Evolutionary conservation across 1,140 invertebrate species (phyloP), one percentile per base, ranked within the genome.

Genomic region (Pseudachorutes palmiensis): DNA sequence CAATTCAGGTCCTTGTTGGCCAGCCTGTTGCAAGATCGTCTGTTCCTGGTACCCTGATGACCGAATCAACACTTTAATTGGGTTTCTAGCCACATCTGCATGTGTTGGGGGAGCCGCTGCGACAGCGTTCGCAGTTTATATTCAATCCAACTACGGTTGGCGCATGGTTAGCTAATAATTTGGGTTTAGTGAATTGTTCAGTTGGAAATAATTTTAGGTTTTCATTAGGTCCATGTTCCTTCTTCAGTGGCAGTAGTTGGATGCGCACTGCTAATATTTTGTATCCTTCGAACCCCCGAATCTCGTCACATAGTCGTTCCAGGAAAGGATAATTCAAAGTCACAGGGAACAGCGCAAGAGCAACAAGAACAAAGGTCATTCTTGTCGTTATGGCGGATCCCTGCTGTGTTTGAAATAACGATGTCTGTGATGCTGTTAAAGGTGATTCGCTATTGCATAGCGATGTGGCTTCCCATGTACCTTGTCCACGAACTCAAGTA

Each of bases 391-490:
- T 77, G 76, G 77, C 62, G 63, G 32, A 74, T 79, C 32, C 76
- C 76, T 19, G 77, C 78, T 72, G 76, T 83, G 26, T 73, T 78
- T n/a, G 81, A 83, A 70, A 76, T 82, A 26, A 77, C 82, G 19
- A 59, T 81, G 28, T 77, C 78, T 28, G 78, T 83, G 59, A 78
- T 83, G 64, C 82, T 80, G 70, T 72, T 83, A 1, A 83, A 83
- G 73, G 73, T 81, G 36, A 81, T 83, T 2, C 78, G 82, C 22
- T 83, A 83, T 72, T 78, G 78, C 67, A 80, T 83, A 76, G 81
- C 81, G 72, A 81, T 82, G 77, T 83, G 81, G 82, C 72, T 83
- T 31, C 82, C 81, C 1, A 76, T 83, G 75, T 83, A 80, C 73
- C 72, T 83, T 1, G 71, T 79, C 28, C 76, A 82, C 63, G 76